Conservation (phyloP, 2,113 vertebrate species). For the Erpornis zantholeuca region DNA sequence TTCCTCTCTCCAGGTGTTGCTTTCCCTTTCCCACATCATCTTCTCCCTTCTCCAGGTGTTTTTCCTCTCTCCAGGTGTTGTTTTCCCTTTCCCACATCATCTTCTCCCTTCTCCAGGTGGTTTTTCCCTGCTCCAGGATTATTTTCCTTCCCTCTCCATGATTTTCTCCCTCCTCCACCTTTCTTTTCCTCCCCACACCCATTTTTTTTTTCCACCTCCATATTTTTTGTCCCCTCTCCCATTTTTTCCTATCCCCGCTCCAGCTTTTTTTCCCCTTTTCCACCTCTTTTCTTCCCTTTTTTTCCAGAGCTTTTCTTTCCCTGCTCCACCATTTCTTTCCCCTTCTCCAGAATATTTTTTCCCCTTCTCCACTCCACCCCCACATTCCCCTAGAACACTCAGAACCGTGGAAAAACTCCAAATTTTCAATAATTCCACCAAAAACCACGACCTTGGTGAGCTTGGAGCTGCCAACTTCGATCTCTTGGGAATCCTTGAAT, state of each 20-base stretch:
- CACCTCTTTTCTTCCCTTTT: neutral
- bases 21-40: neutral
- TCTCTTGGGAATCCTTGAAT: neutral
- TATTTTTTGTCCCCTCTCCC: neutral
- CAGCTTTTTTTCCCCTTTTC: neutral
- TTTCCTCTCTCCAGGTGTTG: neutral
- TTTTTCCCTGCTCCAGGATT: neutral
- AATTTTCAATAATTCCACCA: fast-evolving
- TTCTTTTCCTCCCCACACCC: too few relatives aligned
- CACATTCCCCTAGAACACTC: neutral
- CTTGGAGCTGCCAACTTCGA: neutral
- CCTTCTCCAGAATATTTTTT: too few relatives aligned
- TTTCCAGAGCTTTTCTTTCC: neutral
- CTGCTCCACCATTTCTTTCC: too few relatives aligned
- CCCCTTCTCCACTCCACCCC: neutral
- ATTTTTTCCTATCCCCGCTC: neutral
- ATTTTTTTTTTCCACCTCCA: neutral
- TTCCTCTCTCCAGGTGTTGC: neutral
- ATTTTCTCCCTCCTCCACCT: neutral
- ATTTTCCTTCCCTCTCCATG: neutral
- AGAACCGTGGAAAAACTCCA: neutral
- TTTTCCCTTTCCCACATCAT: fast-evolving
- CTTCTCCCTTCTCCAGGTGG: neutral
- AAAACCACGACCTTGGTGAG: fast-evolving
- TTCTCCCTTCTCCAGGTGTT: neutral